Conservation (phyloP, 2,797 vertebrate genomes). For the Capromys pilorides region DNA sequence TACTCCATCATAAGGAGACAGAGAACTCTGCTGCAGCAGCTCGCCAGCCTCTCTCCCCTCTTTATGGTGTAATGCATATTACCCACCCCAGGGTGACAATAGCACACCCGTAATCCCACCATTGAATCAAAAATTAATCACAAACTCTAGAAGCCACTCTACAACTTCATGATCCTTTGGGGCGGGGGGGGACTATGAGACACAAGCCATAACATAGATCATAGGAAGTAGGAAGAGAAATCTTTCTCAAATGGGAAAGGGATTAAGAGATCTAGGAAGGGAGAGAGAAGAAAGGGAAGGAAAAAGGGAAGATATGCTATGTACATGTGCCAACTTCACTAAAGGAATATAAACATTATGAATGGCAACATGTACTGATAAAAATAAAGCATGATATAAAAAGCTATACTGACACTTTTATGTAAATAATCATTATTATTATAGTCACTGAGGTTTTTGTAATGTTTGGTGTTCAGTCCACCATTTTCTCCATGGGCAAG, state of each 20-base stretch:
- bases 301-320: neutral
- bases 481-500: too few relatives aligned
- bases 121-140: too few relatives aligned
- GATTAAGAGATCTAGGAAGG: neutral
- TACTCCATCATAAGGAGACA: too few relatives aligned
- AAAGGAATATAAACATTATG: neutral
- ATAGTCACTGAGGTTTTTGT: too few relatives aligned
- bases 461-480: too few relatives aligned
- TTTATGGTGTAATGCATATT: too few relatives aligned
- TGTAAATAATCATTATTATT: neutral
- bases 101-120: too few relatives aligned
- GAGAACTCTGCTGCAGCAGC: neutral
- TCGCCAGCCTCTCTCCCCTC: too few relatives aligned
- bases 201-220: neutral
- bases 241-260: neutral
- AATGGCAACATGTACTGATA: neutral
- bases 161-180: too few relatives aligned
- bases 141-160: too few relatives aligned
- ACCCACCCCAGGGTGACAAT: too few relatives aligned
- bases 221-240: neutral
- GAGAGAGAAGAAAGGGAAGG: neutral
- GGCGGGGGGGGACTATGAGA: too few relatives aligned
- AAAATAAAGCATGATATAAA: neutral
- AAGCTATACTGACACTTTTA: constrained; percentile 12
- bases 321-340: neutral